Percentiles rank a stretch among this genome's conserved stretches.
Conservation (phyloP, 2,113 vertebrate genomes). For the Dinomys branickii region DNA sequence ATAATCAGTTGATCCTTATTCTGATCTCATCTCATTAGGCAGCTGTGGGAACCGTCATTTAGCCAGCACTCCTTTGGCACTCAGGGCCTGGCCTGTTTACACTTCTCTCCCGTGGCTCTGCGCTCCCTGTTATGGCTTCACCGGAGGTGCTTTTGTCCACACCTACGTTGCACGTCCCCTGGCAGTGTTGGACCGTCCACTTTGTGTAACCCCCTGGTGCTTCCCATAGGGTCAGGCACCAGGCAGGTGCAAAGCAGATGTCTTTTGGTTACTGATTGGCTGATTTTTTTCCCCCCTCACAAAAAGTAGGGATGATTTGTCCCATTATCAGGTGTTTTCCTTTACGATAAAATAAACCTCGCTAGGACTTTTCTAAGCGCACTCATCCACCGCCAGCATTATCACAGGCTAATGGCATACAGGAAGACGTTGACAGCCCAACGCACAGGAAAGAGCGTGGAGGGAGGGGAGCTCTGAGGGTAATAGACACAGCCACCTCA, state of each 20-base stretch:
- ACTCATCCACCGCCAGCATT: neutral
- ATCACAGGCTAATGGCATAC: neutral
- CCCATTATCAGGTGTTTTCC: neutral
- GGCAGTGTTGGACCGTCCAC: neutral
- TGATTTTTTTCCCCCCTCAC: slow-evolving; percentile 10
- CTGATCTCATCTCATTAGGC: slow-evolving; percentile 39
- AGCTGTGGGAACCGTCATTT: slow-evolving; percentile 64
- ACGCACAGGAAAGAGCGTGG: neutral
- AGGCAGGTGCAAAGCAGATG: neutral
- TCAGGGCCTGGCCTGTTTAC: neutral
- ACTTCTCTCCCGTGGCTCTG: neutral
- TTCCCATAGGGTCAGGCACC: neutral
- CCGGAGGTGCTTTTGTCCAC: slow-evolving; percentile 14
- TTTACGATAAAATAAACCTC: slow-evolving; percentile 11
- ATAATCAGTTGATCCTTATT: slow-evolving; percentile 65
- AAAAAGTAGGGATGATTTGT: neutral
- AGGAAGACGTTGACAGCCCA: slow-evolving; percentile 6
- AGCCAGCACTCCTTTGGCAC: slow-evolving; percentile 18
- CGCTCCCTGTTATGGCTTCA: neutral
- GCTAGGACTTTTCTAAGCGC: neutral
- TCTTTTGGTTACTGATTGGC: neutral
- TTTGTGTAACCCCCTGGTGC: neutral
- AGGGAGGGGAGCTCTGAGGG: neutral
- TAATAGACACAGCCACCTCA: neutral
- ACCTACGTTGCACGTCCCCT: neutral